Evolutionary conservation across 2,888 invertebrate genomes (phyloP).

Genomic region (Microdon myrmicae): DNA sequence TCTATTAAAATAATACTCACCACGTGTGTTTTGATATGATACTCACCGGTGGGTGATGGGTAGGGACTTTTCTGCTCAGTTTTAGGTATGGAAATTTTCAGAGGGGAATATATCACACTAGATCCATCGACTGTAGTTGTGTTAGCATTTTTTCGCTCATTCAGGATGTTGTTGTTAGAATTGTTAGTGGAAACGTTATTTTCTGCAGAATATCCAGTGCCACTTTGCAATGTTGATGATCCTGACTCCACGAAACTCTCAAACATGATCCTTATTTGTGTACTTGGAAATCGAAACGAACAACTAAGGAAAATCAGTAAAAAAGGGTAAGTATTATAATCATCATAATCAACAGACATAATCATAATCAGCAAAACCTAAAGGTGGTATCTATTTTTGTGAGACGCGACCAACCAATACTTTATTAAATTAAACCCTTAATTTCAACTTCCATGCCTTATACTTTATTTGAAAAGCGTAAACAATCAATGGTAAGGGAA

Average conservation of each 20-base stretch:
- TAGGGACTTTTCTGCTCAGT: constrained; percentile 79
- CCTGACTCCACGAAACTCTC: constrained; percentile 89
- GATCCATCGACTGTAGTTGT: constrained; percentile 60
- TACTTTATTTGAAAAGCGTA: too few relatives aligned
- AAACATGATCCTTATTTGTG: constrained; percentile 93
- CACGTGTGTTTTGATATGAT: neutral
- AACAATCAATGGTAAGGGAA: too few relatives aligned
- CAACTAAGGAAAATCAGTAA: constrained; percentile 76
- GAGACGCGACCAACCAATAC: too few relatives aligned
- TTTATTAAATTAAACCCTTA: too few relatives aligned
- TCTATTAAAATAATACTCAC: too few relatives aligned
- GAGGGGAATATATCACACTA: constrained; percentile 66
- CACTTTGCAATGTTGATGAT: constrained; percentile 64
- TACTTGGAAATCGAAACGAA: constrained; percentile 95
- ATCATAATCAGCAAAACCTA: too few relatives aligned
- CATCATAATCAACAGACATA: neutral
- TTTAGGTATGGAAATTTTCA: constrained; percentile 67
- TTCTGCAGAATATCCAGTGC: constrained; percentile 24
- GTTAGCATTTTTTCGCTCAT: constrained; percentile 41
- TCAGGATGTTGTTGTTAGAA: constrained; percentile 40
- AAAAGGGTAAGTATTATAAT: constrained; percentile 1
- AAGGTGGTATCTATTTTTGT: too few relatives aligned
- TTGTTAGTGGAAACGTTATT: constrained; percentile 32
- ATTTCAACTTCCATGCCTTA: too few relatives aligned
- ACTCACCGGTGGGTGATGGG: constrained; percentile 86